Base-by-base conservation (phyloP, 2,113 vertebrate genomes). In the Oreocharis arfaki region DNA sequence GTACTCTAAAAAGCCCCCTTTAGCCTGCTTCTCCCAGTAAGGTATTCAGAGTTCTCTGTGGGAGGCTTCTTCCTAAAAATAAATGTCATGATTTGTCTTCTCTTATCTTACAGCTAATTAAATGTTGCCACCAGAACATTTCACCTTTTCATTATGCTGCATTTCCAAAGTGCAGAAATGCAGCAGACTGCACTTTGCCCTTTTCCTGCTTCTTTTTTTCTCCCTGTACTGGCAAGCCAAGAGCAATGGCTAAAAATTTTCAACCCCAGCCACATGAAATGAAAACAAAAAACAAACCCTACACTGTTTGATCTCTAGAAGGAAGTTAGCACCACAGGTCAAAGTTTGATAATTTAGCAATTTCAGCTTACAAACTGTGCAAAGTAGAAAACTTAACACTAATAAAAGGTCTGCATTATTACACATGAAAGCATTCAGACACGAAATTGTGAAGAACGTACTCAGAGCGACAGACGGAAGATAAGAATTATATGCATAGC, bases 21-120 rank as follows among this genome's bases (percentile, higher is more conserved):
- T 33, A 50, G 18, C 39, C 52, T 83, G 65, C 42, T 37, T 81
- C 74, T 87, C 52, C 53, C 79, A 74, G 37, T 68, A 95, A 95
- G 47, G 67, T 95, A 91, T 71, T 93, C 85, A 53, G 24, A 76
- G 39, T 26, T 96, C 89, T 77, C 76, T 57, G 82, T 81, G 64
- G 95, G 83, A 95, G 74, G 69, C 39, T 90, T 86, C 44, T 65
- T 84, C 84, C 92, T 89, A 91, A 97, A 97, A 96, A 96, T 89
- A 96, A 94, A 87, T 85, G 75, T 27, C 78, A 90, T 61, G 4
- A 78, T 95, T 94, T 84, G 87, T 87, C 96, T 95, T 86, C 91
- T 91, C 59, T 91, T 88, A 87, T 59, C 47, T 76, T 95, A 63
- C 53, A 87, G 79, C 79, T 96, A 96, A 97, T 93, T 96, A 90